phyloP scores from a whole-genome alignment of 2,797 vertebrate species.

The Orestias chungarensis region DNA sequence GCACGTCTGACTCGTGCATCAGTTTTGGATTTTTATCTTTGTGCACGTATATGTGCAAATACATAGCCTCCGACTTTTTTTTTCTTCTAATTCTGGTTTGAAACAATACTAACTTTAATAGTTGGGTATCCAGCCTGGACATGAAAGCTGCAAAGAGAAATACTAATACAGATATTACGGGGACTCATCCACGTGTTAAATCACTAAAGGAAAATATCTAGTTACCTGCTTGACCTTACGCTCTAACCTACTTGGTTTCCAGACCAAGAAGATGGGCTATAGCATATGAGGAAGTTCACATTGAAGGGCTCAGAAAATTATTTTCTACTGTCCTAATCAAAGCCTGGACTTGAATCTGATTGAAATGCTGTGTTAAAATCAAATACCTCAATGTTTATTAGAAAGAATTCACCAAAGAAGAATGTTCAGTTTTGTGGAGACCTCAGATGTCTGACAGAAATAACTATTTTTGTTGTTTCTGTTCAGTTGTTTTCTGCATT shows the following conservation, averaged over 20 bases:
- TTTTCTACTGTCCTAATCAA: background rate
- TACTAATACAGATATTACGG: too few species aligned
- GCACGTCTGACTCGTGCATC: constrained; percentile 31
- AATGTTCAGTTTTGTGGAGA: background rate
- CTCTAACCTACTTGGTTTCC: background rate
- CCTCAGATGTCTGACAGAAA: background rate
- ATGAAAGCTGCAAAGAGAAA: background rate
- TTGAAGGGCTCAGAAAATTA: background rate
- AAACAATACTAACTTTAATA: background rate
- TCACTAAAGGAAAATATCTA: background rate
- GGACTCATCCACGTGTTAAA: background rate
- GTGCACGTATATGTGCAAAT: background rate
- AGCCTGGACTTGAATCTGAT: background rate
- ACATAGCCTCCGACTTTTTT: background rate
- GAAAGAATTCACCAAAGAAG: background rate
- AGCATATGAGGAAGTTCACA: too few species aligned
- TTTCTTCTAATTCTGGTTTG: background rate
- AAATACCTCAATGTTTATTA: background rate
- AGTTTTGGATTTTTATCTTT: constrained; percentile 8
- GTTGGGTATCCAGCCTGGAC: background rate
- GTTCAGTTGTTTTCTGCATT: background rate
- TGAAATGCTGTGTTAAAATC: background rate
- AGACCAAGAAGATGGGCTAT: too few species aligned
- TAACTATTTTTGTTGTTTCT: background rate
- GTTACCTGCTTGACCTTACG: background rate